These are phyloP conservation scores for Drosophila cardini DNA, from an alignment of 1,140 invertebrate species.

Conservation along the genomic window DNA sequence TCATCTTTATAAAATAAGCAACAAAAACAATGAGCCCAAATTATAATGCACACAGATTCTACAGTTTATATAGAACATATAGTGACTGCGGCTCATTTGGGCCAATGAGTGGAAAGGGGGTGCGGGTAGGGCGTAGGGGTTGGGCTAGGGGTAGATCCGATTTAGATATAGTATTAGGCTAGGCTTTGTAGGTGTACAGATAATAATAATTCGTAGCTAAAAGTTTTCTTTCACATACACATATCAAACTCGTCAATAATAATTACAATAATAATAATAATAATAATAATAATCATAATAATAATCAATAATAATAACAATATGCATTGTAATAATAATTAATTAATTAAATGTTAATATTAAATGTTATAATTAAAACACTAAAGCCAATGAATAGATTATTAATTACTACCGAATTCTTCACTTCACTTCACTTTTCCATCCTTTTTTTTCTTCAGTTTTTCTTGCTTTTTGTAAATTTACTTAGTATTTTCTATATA, in stretches of 20 bases:
- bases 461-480: slow-evolving; percentile 25
- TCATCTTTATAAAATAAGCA: slow-evolving; percentile 77
- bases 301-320: slow-evolving; percentile 77
- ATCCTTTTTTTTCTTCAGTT: slow-evolving; percentile 33
- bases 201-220: slow-evolving; percentile 59
- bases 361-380: slow-evolving; percentile 76
- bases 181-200: slow-evolving; percentile 61
- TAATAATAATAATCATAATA: slow-evolving; percentile 62
- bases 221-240: slow-evolving; percentile 37
- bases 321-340: slow-evolving; percentile 65
- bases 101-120: slow-evolving; percentile 4
- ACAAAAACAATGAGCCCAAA: slow-evolving; percentile 77
- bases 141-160: slow-evolving; percentile 21
- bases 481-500: slow-evolving; percentile 16
- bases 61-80: background rate
- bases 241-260: slow-evolving; percentile 77
- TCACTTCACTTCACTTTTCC: background rate
- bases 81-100: background rate
- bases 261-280: slow-evolving; percentile 55
- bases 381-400: slow-evolving; percentile 82
- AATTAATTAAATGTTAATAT: slow-evolving; percentile 60
- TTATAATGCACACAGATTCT: slow-evolving; percentile 14
- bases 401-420: slow-evolving; percentile 58
- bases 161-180: slow-evolving; percentile 69
- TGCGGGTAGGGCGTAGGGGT: slow-evolving; percentile 5